phyloP scores from a whole-genome alignment of 2,888 invertebrate species.

The Coremacera marginata region DNA sequence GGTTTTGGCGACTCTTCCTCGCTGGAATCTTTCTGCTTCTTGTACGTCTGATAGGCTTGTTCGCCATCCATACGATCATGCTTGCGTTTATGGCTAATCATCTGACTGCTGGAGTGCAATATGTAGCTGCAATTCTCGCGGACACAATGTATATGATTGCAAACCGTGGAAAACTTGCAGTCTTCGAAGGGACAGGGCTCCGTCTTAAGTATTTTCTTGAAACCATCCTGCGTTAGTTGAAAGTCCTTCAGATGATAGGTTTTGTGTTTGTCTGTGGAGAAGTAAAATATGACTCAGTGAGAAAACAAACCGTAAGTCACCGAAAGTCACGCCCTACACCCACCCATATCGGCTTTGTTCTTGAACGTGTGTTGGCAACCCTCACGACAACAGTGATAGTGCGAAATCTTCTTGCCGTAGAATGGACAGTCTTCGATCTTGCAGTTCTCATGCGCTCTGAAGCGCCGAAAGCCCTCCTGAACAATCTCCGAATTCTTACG shows the following conservation, averaged over 20 bases:
- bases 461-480: conserved; percentile 97
- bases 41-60: conserved; percentile 68
- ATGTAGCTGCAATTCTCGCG: conserved; percentile 95
- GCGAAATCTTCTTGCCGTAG: conserved; percentile 94
- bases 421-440: conserved; percentile 92
- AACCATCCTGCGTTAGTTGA: conserved; percentile 93
- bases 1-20: conserved; percentile 58
- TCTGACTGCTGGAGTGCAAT: conserved; percentile 94
- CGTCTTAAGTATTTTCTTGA: conserved; percentile 98
- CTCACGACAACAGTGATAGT: conserved; percentile 94
- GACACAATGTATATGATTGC: conserved; percentile 99
- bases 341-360: conserved; percentile 99
- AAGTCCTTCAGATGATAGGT: conserved; percentile 98
- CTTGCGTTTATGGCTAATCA: conserved; percentile 97
- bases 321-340: conserved; percentile 60
- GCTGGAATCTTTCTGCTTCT: conserved; percentile 59
- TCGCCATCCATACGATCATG: conserved; percentile 96
- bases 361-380: conserved; percentile 97
- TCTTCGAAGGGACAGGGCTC: conserved; percentile 92
- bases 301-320: no score
- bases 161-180: conserved; percentile 93
- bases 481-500: conserved; percentile 97
- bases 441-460: conserved; percentile 96
- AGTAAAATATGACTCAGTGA: neutral
- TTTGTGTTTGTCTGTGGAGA: conserved; percentile 92